Evolutionary conservation across 35 echinoderm and acorn worm genomes (phyloP).

Genomic region (Ophioderma brevispina): DNA sequence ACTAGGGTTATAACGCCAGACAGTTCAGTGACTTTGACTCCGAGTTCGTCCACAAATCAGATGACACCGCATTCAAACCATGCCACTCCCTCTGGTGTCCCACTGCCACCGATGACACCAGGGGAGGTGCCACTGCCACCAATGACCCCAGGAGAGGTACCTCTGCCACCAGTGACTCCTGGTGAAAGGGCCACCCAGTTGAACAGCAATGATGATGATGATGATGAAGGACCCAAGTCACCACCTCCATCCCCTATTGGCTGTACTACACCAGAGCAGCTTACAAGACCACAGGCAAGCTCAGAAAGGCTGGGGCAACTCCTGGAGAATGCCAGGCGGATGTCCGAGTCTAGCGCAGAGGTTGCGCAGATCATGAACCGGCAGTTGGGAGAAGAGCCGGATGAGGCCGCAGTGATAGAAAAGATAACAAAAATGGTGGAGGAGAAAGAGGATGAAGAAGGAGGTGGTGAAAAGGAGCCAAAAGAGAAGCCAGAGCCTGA

Average conservation of each 20-base stretch:
- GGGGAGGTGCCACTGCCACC: conserved; percentile 51
- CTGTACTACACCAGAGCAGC: conserved; percentile 22
- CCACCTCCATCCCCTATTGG: conserved; percentile 68
- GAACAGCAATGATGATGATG: conserved; percentile 14
- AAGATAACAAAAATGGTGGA: neutral
- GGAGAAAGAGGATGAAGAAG: neutral
- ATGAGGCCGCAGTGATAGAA: neutral
- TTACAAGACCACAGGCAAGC: neutral
- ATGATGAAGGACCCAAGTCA: conserved; percentile 52
- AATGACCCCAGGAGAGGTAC: neutral
- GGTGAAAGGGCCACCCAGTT: neutral
- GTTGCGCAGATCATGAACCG: conserved; percentile 79
- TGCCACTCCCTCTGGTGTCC: neutral
- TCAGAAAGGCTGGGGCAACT: conserved; percentile 69
- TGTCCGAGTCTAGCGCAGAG: conserved; percentile 93
- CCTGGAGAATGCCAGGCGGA: conserved; percentile 72
- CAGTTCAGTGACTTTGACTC: conserved; percentile 80
- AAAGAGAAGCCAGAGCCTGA: neutral
- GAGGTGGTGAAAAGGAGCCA: conserved; percentile 22
- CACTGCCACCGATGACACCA: conserved; percentile 23
- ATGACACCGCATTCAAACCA: conserved; percentile 3
- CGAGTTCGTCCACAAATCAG: conserved; percentile 34
- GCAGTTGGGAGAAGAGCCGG: conserved; percentile 22
- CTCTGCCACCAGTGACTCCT: neutral
- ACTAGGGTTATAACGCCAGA: conserved; percentile 52